A percentile compares a stretch with the other conserved stretches of the same genome.
Evolutionary conservation across 2,797 vertebrate genomes (phyloP).

Genomic region (Diplodus puntazzo): DNA sequence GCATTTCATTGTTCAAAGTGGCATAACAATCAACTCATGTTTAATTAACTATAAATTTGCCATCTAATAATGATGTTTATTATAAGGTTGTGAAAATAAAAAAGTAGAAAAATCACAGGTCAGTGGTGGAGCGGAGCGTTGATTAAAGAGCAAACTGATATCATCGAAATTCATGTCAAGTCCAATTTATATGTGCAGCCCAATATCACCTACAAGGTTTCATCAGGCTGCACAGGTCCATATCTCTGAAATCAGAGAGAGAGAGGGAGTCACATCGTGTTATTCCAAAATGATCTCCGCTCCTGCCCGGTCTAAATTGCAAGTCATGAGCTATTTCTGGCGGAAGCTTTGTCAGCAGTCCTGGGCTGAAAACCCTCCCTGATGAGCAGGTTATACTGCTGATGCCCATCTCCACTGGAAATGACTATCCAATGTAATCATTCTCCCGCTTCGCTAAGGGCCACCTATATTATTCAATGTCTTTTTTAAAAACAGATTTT

Average conservation of each 20-base stretch:
- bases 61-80: too few species aligned
- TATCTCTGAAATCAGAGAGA: constrained; percentile 14
- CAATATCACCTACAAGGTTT: neutral
- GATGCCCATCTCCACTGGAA: constrained; percentile 76
- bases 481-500: constrained; percentile 51
- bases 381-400: constrained; percentile 79
- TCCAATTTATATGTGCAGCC: neutral
- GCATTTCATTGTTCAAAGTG: too few species aligned
- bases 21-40: too few species aligned
- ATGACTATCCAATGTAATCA: constrained; percentile 69
- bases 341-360: constrained; percentile 81
- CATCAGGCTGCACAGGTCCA: neutral
- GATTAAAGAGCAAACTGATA: neutral
- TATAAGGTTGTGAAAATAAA: neutral
- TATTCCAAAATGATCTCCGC: constrained; percentile 56
- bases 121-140: neutral
- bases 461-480: constrained; percentile 62
- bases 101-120: neutral
- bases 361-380: constrained; percentile 69
- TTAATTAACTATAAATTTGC: too few species aligned
- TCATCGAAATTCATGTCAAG: neutral
- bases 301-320: constrained; percentile 62
- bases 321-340: constrained; percentile 81
- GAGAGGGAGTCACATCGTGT: constrained; percentile 32
- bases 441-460: constrained; percentile 58